Conservation (phyloP, 2,113 vertebrate genomes). For the Progne subis region DNA sequence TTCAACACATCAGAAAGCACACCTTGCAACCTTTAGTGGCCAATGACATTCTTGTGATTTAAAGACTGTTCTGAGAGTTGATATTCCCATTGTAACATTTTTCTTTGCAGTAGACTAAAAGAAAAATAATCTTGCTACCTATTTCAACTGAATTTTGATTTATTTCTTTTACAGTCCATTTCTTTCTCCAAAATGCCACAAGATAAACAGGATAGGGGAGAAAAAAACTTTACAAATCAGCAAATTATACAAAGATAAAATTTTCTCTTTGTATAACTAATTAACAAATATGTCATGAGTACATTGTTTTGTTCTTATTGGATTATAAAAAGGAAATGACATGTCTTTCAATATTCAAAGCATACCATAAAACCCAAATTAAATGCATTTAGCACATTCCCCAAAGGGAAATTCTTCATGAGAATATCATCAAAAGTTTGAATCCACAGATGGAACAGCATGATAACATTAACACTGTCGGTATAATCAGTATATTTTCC, state of each 20-base stretch:
- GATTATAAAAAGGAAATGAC: neutral
- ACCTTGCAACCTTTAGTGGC: neutral
- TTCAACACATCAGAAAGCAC: neutral
- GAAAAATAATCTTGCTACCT: neutral
- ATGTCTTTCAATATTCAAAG: neutral
- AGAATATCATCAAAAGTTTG: neutral
- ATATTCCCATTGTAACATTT: neutral
- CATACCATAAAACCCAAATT: neutral
- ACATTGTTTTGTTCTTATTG: neutral
- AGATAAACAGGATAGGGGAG: neutral
- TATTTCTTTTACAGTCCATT: neutral
- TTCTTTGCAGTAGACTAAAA: neutral
- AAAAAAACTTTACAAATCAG: neutral
- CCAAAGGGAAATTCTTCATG: neutral
- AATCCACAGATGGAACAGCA: neutral
- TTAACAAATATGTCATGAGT: neutral
- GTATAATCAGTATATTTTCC: neutral
- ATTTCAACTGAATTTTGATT: neutral
- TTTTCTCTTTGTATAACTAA: neutral
- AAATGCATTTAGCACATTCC: neutral
- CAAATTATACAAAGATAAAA: neutral
- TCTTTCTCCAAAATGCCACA: neutral
- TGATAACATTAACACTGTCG: neutral
- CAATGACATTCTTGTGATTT: neutral
- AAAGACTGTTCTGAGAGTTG: neutral